Conservation (phyloP, 92 coral and sea anemone genomes). For the Heliopora coerulea region DNA sequence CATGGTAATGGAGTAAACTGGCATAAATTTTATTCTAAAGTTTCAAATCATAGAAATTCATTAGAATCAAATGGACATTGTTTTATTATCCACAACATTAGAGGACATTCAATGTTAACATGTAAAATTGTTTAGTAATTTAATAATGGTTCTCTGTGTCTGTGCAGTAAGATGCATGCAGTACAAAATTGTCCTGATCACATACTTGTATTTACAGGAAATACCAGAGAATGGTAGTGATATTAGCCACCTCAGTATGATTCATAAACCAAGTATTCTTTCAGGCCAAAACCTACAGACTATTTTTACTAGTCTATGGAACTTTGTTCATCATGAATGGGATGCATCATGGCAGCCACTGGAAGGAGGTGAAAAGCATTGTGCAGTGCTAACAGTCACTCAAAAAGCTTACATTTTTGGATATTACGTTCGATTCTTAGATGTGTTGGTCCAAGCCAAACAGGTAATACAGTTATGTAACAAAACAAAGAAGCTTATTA, state of each 20-base stretch:
- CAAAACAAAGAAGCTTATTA: too few species aligned
- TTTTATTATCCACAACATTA: too few species aligned
- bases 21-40: too few species aligned
- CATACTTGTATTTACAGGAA: conserved; percentile 58
- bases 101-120: too few species aligned
- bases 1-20: too few species aligned
- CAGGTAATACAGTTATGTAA: conserved; percentile 61
- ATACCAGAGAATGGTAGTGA: conserved; percentile 94
- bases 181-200: too few species aligned
- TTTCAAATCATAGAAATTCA: too few species aligned
- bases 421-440: conserved; percentile 55
- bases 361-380: conserved; percentile 70
- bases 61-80: too few species aligned
- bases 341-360: conserved; percentile 70
- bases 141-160: too few species aligned
- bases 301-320: conserved; percentile 63
- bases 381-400: conserved; percentile 51
- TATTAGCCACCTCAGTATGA: conserved; percentile 64
- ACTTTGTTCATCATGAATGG: conserved; percentile 65
- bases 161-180: too few species aligned
- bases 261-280: conserved; percentile 64
- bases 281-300: conserved; percentile 68
- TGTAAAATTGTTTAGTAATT: too few species aligned
- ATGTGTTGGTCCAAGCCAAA: conserved; percentile 64
- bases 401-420: conserved; percentile 70